Percentiles rank a stretch among this genome's conserved stretches.
These are phyloP conservation scores for Steromphala cineraria DNA, from an alignment of 2,888 invertebrate species.

Conservation along the genomic window DNA sequence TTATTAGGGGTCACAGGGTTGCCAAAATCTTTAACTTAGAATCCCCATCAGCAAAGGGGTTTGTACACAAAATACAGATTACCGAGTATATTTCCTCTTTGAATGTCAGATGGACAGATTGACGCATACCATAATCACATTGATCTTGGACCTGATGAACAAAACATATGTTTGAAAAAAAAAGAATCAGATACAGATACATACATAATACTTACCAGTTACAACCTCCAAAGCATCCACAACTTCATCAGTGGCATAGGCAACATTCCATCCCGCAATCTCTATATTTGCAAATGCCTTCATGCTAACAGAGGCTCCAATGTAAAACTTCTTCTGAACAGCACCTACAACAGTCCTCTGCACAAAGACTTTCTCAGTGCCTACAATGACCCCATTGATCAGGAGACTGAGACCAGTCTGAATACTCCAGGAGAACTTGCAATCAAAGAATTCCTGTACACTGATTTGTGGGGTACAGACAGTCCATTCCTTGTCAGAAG, in stretches of 20 bases:
- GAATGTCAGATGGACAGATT: too few relatives aligned
- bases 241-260: constrained; percentile 40
- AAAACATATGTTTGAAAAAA: too few relatives aligned
- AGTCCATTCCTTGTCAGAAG: constrained; percentile 46
- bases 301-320: constrained; percentile 25
- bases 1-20: too few relatives aligned
- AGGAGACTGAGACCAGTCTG: constrained; percentile 37
- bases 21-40: neutral
- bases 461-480: constrained; percentile 32
- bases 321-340: constrained; percentile 20
- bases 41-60: too few relatives aligned
- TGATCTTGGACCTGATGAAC: too few relatives aligned
- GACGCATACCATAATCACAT: too few relatives aligned
- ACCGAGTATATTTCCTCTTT: too few relatives aligned
- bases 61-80: too few relatives aligned
- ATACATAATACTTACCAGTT: constrained; percentile 26
- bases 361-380: constrained; percentile 1
- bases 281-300: constrained; percentile 38
- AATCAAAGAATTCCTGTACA: constrained; percentile 35
- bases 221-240: constrained; percentile 32
- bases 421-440: constrained; percentile 51
- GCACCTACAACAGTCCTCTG: neutral
- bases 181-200: too few relatives aligned
- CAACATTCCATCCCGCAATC: constrained; percentile 48
- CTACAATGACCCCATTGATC: neutral